These are phyloP conservation scores for Dromaius novaehollandiae DNA, from an alignment of 2,113 vertebrate genomes.

Conservation along the genomic window DNA sequence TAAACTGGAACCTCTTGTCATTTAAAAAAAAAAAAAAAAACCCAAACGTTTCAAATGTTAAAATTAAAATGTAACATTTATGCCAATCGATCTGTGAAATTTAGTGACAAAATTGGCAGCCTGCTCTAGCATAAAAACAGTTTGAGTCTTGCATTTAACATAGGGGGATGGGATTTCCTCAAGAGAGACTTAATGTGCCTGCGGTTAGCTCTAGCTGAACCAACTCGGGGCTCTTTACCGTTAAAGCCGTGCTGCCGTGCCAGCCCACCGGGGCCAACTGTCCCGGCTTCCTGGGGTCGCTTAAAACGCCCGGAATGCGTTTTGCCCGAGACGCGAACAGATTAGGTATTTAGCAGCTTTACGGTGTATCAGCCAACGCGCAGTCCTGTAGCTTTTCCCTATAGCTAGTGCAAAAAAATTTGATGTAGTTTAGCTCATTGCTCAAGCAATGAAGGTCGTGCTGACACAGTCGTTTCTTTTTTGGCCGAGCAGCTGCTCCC, in stretches of 20 bases:
- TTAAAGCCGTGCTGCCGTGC: neutral
- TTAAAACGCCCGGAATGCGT: neutral
- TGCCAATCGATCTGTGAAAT: constrained; percentile 79
- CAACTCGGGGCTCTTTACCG: neutral
- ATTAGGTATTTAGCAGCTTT: neutral
- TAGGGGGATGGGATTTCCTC: constrained; percentile 71
- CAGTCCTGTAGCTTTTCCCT: neutral
- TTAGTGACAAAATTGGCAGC: constrained; percentile 77
- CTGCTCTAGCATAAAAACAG: constrained; percentile 68
- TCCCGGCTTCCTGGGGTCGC: accelerated
- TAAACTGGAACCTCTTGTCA: constrained; percentile 76
- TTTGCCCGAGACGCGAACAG: accelerated
- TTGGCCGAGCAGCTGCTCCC: neutral
- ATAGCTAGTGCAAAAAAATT: neutral
- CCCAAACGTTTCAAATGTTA: constrained; percentile 75
- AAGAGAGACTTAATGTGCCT: constrained; percentile 39
- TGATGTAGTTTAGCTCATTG: neutral
- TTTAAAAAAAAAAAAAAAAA: neutral
- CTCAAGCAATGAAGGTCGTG: neutral
- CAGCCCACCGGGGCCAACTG: accelerated
- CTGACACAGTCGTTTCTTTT: accelerated
- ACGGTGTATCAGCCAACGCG: neutral
- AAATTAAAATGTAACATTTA: constrained; percentile 79
- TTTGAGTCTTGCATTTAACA: constrained; percentile 59
- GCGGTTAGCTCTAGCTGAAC: neutral